Base-by-base conservation (phyloP, 1,140 invertebrate genomes). In the Coptotermes formosanus region DNA sequence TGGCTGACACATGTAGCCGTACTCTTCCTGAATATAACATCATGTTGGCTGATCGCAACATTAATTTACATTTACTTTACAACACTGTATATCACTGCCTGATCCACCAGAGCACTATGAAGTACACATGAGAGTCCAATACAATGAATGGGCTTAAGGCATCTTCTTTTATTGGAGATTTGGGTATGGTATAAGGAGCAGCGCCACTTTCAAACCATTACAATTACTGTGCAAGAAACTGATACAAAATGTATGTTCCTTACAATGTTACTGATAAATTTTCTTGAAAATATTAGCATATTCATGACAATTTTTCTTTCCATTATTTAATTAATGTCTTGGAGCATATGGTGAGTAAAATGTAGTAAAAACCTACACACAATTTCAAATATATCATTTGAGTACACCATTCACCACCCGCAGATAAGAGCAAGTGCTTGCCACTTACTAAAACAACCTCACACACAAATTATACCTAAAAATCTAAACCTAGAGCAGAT, bases 91-190 rank as follows among this genome's bases (percentile, higher is more conserved):
- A 75, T 30, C 11, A 30, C 64, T 75, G 14, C 64, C n/a, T 30
- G 64, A 75, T 75, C 64, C n/a, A n/a, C n/a, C 30, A 30, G 25
- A 25, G 64, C 64, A 75, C 64, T 75, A 75, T n/a, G 6, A 75
- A 75, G 64, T 75, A 75, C 30, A 75, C 64, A 75, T 75, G 64
- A 75, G 64, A 75, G 64, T 75, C 64, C 64, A 75, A 30, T 75
- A 75, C 64, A 75, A 75, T 75, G 64, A 75, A 75, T 75, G 64
- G 64, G 64, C 64, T 75, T 75, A 75, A 75, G 64, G 64, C 64
- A 75, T 75, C 64, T 75, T 75, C 64, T 75, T 8, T 75, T 75
- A 75, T 3, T 75, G 25, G 25, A 75, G 25, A 75, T 25, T 75
- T 25, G 64, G 64, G 25, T 8, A 75, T 30, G n/a, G 64, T 4